Percentiles rank a stretch among this genome's conserved stretches.
Evolutionary conservation across 2,888 invertebrate species (phyloP).

Genomic region (Corythucha ciliata): DNA sequence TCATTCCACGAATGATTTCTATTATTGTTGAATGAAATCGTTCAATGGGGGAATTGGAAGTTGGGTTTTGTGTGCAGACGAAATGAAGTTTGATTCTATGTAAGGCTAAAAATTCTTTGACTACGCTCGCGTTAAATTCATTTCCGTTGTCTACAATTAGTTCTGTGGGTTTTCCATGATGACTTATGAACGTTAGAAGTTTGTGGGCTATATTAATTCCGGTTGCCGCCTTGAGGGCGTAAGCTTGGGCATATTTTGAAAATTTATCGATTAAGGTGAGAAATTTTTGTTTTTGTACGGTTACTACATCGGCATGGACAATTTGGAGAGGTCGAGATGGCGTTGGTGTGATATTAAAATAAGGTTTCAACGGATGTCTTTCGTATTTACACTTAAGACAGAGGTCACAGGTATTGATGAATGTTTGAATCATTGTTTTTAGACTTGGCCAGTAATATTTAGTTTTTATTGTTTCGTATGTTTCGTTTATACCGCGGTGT

Average conservation of each 20-base stretch:
- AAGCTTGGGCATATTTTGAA: conserved; percentile 16
- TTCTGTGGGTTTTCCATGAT: conserved; percentile 15
- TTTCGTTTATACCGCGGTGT: conserved; percentile 20
- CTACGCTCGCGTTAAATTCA: conserved; percentile 10
- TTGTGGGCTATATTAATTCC: conserved; percentile 9
- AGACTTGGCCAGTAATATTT: conserved; percentile 19
- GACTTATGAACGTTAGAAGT: conserved; percentile 13
- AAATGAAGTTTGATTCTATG: conserved; percentile 22
- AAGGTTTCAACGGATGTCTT: conserved; percentile 14
- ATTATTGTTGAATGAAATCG: conserved; percentile 20
- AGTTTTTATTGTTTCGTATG: conserved; percentile 19
- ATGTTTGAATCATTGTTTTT: conserved; percentile 5
- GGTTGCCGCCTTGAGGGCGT: conserved; percentile 1
- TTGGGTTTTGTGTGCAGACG: conserved; percentile 15
- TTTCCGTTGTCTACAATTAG: conserved; percentile 16
- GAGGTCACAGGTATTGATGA: conserved; percentile 19
- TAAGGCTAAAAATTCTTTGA: conserved; percentile 17
- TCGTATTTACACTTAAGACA: conserved; percentile 14
- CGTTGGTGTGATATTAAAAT: conserved; percentile 8
- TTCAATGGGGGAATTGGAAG: conserved; percentile 16
- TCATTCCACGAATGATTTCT: conserved; percentile 18
- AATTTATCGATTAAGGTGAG: conserved; percentile 16
- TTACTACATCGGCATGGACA: conserved; percentile 9
- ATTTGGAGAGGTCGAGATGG: conserved; percentile 13
- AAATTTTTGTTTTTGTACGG: conserved; percentile 16